Conservation (phyloP, 2,113 vertebrate genomes). For the Podocnemis expansa region DNA sequence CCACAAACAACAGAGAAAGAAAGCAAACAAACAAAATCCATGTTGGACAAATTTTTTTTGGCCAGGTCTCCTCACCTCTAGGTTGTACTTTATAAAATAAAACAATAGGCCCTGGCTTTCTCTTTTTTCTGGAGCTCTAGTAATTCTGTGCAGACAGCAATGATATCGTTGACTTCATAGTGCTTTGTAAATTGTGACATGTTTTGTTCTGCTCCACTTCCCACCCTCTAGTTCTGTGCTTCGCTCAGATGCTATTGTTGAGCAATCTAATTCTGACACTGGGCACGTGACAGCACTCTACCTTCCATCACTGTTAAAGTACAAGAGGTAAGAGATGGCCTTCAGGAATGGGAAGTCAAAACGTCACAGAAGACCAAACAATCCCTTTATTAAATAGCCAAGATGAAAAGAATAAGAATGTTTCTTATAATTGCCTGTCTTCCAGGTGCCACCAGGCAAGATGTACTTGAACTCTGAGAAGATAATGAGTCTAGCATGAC, state of each 20-base stretch:
- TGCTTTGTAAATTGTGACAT: background rate
- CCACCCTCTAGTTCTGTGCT: background rate
- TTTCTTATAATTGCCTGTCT: background rate
- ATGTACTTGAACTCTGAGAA: background rate
- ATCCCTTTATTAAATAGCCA: background rate
- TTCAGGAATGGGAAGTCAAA: background rate
- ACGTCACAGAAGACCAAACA: background rate
- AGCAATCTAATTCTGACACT: background rate
- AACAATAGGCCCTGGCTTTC: background rate
- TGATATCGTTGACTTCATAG: background rate
- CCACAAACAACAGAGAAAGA: background rate
- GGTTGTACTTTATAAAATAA: background rate
- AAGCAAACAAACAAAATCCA: background rate
- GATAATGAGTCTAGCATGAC: background rate
- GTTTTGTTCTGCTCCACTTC: background rate
- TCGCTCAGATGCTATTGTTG: background rate
- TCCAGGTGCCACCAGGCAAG: background rate
- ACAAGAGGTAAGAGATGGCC: background rate
- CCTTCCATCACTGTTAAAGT: background rate
- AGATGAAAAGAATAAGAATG: background rate
- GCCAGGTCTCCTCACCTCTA: background rate
- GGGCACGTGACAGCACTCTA: background rate
- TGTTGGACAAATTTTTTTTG: background rate
- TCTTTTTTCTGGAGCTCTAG: background rate
- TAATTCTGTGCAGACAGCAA: background rate